Conservation (phyloP, 2,113 vertebrate species). For the Turnix velox region DNA sequence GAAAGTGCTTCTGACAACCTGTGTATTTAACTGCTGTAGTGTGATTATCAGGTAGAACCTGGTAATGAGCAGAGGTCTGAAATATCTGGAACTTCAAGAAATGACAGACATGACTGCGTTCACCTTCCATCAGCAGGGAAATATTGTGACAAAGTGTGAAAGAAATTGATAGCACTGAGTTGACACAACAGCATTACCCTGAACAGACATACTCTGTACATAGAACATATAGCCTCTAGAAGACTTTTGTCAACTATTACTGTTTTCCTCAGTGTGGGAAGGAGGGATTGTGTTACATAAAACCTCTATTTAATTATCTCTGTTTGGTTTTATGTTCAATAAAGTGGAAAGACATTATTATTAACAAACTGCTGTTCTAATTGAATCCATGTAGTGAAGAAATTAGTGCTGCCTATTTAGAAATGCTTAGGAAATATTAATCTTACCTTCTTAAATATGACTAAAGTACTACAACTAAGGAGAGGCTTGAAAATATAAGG, state of each 20-base stretch:
- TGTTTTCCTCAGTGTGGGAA: background rate
- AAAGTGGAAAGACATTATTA: background rate
- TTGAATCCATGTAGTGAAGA: background rate
- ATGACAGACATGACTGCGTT: background rate
- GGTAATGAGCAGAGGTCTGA: background rate
- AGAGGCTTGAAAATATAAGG: background rate
- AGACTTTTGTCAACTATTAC: background rate
- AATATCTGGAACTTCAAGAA: slow-evolving; percentile 3
- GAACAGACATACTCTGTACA: background rate
- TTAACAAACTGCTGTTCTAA: background rate
- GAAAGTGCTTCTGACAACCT: background rate
- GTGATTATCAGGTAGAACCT: background rate
- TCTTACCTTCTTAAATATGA: background rate
- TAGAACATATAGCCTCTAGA: accelerated
- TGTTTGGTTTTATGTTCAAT: background rate
- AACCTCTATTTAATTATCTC: background rate
- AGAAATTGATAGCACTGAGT: background rate
- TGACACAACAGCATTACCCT: background rate
- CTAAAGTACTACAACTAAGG: background rate
- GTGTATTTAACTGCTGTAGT: background rate
- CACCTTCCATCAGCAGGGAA: background rate
- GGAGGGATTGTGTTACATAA: background rate
- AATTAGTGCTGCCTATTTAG: background rate
- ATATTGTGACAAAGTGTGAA: background rate
- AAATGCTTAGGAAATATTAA: background rate